phyloP scores from a whole-genome alignment of 2,113 vertebrate genomes.

The Dicerorhinus sumatrensis region DNA sequence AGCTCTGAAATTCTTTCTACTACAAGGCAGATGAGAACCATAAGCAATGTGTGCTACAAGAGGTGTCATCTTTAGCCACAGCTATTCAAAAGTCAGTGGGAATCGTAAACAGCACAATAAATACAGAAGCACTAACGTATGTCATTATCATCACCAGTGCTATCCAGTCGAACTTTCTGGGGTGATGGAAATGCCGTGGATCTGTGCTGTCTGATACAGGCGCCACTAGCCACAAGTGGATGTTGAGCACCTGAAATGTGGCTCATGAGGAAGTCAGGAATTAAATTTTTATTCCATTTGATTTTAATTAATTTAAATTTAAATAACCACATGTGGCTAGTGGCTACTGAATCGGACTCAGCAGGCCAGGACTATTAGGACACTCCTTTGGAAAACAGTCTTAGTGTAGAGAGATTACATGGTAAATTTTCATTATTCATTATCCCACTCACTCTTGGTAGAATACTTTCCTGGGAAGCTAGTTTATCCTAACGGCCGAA shows the following conservation, averaged over 20 bases:
- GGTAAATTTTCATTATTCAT: background rate
- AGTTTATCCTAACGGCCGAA: background rate
- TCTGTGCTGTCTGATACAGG: fast-evolving
- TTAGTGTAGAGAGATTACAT: background rate
- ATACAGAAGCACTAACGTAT: fast-evolving
- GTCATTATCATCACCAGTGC: too few relatives aligned
- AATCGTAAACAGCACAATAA: background rate
- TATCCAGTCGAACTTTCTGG: fast-evolving
- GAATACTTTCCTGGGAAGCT: slow-evolving; percentile 4
- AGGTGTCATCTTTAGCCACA: background rate
- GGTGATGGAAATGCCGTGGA: fast-evolving
- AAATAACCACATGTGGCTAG: background rate
- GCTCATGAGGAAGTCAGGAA: background rate
- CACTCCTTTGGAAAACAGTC: background rate
- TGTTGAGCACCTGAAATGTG: fast-evolving
- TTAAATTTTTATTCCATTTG: background rate
- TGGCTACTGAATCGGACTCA: background rate
- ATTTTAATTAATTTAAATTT: background rate
- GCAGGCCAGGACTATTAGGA: background rate
- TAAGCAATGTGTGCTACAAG: fast-evolving
- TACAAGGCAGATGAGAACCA: background rate
- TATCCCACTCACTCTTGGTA: background rate
- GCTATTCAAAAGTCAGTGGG: background rate
- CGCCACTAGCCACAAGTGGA: background rate
- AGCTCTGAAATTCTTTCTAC: background rate